Percentiles rank a stretch among this genome's conserved stretches.
Conservation (phyloP, 2,113 vertebrate genomes). For the Coreoperca whiteheadi region DNA sequence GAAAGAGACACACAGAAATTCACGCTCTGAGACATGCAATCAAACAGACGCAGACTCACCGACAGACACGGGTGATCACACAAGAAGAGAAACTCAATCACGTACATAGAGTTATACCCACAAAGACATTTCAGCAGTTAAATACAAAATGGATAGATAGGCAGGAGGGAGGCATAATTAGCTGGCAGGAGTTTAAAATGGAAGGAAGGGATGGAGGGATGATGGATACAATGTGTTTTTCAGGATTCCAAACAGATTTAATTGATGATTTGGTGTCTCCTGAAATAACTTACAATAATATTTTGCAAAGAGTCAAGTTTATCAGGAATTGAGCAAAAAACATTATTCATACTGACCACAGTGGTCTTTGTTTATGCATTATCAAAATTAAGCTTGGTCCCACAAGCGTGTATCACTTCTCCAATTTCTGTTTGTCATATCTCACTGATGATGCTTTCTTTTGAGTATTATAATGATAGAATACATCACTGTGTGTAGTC, state of each 20-base stretch:
- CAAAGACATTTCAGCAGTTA: conserved; percentile 24
- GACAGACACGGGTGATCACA: conserved; percentile 41
- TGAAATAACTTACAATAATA: background rate
- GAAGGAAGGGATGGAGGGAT: background rate
- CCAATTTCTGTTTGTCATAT: background rate
- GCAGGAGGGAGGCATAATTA: conserved; percentile 10
- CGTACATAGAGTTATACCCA: conserved; percentile 17
- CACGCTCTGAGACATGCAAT: conserved; percentile 29
- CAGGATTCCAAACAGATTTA: background rate
- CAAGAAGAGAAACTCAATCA: conserved; percentile 40
- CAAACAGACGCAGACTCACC: conserved; percentile 24
- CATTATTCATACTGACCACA: background rate
- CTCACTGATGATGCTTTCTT: background rate
- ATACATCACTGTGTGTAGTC: background rate
- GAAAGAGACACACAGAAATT: conserved; percentile 1
- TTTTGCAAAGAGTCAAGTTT: background rate
- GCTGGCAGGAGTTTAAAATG: conserved; percentile 15
- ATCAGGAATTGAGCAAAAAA: background rate
- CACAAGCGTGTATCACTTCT: background rate
- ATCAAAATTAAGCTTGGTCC: background rate
- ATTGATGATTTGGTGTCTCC: background rate
- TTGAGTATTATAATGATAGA: background rate
- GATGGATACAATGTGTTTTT: background rate
- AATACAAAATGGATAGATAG: conserved; percentile 25
- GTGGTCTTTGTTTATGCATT: background rate